Base-by-base conservation (phyloP, 2,797 vertebrate genomes). In the Sarcoramphus papa region DNA sequence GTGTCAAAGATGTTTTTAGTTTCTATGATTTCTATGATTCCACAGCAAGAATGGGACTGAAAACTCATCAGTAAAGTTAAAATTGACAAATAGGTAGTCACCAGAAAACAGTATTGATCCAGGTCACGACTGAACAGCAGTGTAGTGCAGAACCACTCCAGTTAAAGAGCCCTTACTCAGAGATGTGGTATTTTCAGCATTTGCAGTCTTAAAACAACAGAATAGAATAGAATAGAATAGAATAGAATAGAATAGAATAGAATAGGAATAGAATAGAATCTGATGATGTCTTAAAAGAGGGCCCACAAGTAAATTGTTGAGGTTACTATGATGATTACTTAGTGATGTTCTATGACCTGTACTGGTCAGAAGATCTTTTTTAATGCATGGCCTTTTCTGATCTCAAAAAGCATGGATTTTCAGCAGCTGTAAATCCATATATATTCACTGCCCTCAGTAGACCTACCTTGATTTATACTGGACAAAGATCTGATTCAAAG, bases 251-350 rank as follows among this genome's bases (percentile, higher is more conserved):
- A 23, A 35, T 6, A 16, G 40, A 35, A 19, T 16, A 21, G 21
- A 22, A 17, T 19, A 25, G 35, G 9, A 72, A 24, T 48, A 7
- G 6, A 51, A 54, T 37, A 12, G 14, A 65, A 70, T 30, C 19
- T 18, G 7, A 21, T 27, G 24, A 17, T 0, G 0, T 51, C 12
- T 72, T 62, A 48, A 65, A 77, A 45, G 37, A 60, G 2, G 4
- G 1, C 4, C 5, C 56, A n/a, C 12, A 74, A 62, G 4, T 40
- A 51, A 70, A 60, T 60, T 72, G 1, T 33, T 63, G 28, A 63
- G 5, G n/a, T 75, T 76, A 40, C 15, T 40, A 28, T 33, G 11
- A 33, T 56, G 82, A 56, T 22, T 60, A 30, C 10, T 65, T 10
- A 51, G 14, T 22, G 33, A 12, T 41, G 6, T 48, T 91, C 45